These are phyloP conservation scores for Dromius quadrimaculatus DNA, from an alignment of 2,888 invertebrate species.

Conservation along the genomic window DNA sequence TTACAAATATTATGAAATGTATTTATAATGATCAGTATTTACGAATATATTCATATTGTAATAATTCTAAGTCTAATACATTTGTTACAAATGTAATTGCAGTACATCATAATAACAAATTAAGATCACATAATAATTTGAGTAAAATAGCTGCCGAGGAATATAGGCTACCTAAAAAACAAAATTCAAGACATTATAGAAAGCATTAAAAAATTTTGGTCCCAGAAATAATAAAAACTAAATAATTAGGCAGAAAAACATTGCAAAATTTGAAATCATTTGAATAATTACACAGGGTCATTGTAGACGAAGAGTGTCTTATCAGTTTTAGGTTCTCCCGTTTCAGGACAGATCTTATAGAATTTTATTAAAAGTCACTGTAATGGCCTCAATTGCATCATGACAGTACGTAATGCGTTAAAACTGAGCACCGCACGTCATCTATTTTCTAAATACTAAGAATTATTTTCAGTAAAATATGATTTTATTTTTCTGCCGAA, in stretches of 20 bases:
- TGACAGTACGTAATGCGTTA: no score
- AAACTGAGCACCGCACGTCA: no score
- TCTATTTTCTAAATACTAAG: no score
- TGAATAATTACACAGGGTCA: no score
- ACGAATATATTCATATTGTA: slow-evolving; percentile 51
- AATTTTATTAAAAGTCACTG: no score
- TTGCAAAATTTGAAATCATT: slow-evolving; percentile 6
- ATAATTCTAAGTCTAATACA: slow-evolving; percentile 48
- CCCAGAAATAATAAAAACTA: slow-evolving; percentile 49
- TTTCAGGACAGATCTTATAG: no score
- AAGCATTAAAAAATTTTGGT: slow-evolving; percentile 48
- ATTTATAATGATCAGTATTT: slow-evolving; percentile 50
- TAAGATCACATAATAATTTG: slow-evolving; percentile 46
- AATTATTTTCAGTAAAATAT: no score
- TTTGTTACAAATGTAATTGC: slow-evolving; percentile 41
- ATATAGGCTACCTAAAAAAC: slow-evolving; percentile 22
- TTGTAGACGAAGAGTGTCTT: no score
- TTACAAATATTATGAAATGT: slow-evolving; percentile 52
- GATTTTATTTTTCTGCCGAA: no score
- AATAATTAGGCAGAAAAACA: slow-evolving; percentile 1
- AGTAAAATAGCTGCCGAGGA: slow-evolving; percentile 33
- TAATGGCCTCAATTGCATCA: no score
- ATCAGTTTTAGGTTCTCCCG: no score
- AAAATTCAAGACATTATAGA: slow-evolving; percentile 1
- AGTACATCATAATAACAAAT: slow-evolving; percentile 44